These are phyloP conservation scores for Stegostoma tigrinum DNA, from an alignment of 2,113 vertebrate genomes.

Conservation along the genomic window DNA sequence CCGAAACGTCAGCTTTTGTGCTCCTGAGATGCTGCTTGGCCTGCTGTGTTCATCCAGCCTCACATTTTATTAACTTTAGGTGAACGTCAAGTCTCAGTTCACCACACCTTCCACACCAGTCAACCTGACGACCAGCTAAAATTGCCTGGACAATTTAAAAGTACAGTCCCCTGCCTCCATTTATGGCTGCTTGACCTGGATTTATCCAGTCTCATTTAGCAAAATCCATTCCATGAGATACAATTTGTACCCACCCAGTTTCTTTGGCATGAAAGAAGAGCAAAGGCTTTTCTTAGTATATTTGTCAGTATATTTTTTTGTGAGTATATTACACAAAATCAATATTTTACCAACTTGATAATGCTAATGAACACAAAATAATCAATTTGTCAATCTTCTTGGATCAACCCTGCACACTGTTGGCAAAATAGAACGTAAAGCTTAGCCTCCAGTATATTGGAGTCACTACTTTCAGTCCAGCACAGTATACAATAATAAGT, in stretches of 20 bases:
- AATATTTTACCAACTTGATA: background rate
- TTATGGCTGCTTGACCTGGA: no score
- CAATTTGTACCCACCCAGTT: no score
- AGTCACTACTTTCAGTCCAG: background rate
- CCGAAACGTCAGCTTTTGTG: no score
- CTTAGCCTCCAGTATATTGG: background rate
- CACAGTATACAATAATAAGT: background rate
- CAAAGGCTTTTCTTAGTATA: background rate
- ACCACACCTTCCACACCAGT: no score
- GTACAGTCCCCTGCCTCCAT: no score
- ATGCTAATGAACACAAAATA: background rate
- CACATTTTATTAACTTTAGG: no score
- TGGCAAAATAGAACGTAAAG: background rate
- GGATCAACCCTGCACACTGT: background rate
- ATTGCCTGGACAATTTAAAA: background rate
- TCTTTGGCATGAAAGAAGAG: background rate
- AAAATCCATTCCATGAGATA: no score
- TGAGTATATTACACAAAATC: background rate
- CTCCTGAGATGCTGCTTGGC: no score
- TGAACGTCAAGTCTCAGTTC: no score
- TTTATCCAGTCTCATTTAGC: no score
- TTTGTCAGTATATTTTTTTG: background rate
- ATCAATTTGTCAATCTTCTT: background rate
- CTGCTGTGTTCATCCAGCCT: no score
- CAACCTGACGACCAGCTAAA: no score